These are phyloP conservation scores for Solea senegalensis DNA, from an alignment of 2,113 vertebrate species.

Conservation along the genomic window DNA sequence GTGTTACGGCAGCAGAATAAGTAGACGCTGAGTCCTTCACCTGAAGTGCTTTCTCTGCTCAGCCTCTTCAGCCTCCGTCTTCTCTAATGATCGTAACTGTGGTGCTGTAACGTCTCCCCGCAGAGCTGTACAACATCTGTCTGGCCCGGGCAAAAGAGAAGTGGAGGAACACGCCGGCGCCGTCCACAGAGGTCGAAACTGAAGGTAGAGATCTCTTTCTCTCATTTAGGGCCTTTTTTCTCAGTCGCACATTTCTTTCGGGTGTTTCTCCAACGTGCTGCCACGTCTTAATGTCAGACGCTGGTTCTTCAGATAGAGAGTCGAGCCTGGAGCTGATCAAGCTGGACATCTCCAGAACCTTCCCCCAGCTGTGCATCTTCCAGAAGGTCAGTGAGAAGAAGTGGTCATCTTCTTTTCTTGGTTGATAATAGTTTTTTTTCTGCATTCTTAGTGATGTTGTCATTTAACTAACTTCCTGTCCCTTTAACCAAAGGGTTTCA, in stretches of 20 bases:
- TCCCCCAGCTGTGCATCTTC: conserved; percentile 95
- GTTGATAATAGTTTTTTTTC: no score
- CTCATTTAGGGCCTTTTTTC: no score
- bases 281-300: conserved; percentile 73
- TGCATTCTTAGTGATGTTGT: no score
- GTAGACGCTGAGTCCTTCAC: background rate
- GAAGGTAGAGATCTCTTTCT: conserved; percentile 81
- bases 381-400: conserved; percentile 85
- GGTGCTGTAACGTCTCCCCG: conserved; percentile 23
- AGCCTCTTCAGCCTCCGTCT: background rate
- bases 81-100: background rate
- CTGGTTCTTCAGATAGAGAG: conserved; percentile 90
- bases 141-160: conserved; percentile 92
- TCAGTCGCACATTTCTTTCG: background rate
- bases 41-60: background rate
- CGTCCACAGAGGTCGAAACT: conserved; percentile 82
- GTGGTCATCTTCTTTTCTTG: background rate
- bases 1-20: conserved; percentile 6
- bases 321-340: conserved; percentile 96
- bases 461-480: no score
- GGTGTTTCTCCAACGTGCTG: background rate
- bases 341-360: conserved; percentile 96
- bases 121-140: conserved; percentile 94
- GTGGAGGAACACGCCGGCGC: conserved; percentile 83
- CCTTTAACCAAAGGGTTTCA: no score